phyloP scores from a whole-genome alignment of 2,113 vertebrate species.

The Hemiprocne comata region DNA sequence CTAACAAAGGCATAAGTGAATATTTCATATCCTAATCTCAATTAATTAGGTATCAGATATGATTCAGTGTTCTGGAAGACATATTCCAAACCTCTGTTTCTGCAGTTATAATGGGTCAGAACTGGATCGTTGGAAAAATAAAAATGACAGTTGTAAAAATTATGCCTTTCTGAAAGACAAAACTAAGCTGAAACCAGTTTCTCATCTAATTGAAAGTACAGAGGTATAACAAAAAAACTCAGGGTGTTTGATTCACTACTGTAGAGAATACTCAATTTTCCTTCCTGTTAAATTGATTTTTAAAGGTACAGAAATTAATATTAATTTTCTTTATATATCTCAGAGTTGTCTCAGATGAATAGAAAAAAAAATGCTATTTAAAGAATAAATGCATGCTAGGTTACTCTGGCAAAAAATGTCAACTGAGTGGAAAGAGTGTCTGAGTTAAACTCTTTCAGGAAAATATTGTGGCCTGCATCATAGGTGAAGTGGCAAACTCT shows the following conservation, averaged over 20 bases:
- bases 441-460: neutral
- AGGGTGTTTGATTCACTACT: neutral
- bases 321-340: neutral
- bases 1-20: neutral
- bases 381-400: neutral
- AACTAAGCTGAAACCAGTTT: neutral
- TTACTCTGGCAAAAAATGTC: neutral
- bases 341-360: neutral
- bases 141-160: neutral
- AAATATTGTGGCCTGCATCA: neutral
- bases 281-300: neutral
- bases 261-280: neutral
- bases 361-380: neutral
- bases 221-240: neutral
- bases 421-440: neutral
- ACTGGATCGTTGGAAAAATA: neutral
- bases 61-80: neutral
- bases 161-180: neutral
- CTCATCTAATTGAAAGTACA: neutral
- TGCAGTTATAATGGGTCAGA: neutral
- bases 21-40: neutral
- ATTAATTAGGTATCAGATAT: neutral
- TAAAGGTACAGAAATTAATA: neutral
- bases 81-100: neutral
- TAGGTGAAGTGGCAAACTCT: neutral